phyloP scores from a whole-genome alignment of 2,113 vertebrate species.

The Xyliphius kryptos region DNA sequence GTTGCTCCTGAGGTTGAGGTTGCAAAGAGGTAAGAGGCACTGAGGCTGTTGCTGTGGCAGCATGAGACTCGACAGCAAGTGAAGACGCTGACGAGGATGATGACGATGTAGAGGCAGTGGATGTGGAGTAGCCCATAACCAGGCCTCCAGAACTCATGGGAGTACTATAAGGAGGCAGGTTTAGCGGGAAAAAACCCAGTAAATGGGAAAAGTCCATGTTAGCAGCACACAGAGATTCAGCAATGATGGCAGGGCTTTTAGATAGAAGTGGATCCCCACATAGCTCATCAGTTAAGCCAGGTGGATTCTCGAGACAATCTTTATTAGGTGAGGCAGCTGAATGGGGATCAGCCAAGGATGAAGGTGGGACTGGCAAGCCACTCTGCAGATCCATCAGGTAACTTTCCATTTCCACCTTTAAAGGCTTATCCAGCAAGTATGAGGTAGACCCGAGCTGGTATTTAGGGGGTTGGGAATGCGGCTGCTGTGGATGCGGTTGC shows the following conservation, averaged over 20 bases:
- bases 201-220: slow-evolving; percentile 97
- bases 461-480: slow-evolving; percentile 75
- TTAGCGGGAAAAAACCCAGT: slow-evolving; percentile 90
- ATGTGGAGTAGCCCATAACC: slow-evolving; percentile 92
- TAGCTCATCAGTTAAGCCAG: slow-evolving; percentile 78
- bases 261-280: slow-evolving; percentile 77
- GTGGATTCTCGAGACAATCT: slow-evolving; percentile 68
- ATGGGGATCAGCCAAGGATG: slow-evolving; percentile 74
- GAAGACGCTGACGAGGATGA: slow-evolving; percentile 63
- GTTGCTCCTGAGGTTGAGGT: slow-evolving; percentile 89
- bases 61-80: slow-evolving; percentile 61
- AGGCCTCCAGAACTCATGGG: slow-evolving; percentile 82
- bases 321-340: slow-evolving; percentile 75
- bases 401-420: slow-evolving; percentile 97
- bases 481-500: slow-evolving; percentile 76
- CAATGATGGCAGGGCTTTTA: slow-evolving; percentile 89
- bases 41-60: slow-evolving; percentile 59
- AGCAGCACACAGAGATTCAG: slow-evolving; percentile 97
- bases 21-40: slow-evolving; percentile 83
- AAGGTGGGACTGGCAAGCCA: slow-evolving; percentile 76
- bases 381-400: slow-evolving; percentile 94
- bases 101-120: slow-evolving; percentile 58
- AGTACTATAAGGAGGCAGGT: slow-evolving; percentile 83
- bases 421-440: slow-evolving; percentile 95
- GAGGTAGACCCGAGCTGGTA: slow-evolving; percentile 99